A percentile compares a stretch with the other conserved stretches of the same genome.
phyloP scores from a whole-genome alignment of 1,140 invertebrate species.

The Uloborus diversus region DNA sequence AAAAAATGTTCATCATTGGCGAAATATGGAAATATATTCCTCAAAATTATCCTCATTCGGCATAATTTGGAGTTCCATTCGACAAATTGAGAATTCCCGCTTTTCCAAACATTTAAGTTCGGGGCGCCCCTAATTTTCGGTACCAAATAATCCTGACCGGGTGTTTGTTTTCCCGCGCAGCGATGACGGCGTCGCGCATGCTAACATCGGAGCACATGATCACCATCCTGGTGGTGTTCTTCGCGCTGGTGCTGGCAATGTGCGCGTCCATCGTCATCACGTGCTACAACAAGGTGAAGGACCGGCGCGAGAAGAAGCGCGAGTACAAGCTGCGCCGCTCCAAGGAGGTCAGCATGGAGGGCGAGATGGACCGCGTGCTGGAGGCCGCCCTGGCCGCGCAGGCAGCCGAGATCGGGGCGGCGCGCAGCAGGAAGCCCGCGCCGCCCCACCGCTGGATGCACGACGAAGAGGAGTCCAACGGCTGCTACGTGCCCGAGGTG shows the following conservation, averaged over 20 bases:
- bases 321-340: conserved; percentile 61
- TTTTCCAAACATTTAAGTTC: too few species aligned
- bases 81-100: too few species aligned
- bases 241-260: conserved; percentile 85
- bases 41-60: too few species aligned
- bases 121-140: too few species aligned
- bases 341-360: conserved; percentile 59
- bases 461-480: conserved; percentile 60
- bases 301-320: conserved; percentile 59
- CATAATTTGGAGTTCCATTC: too few species aligned
- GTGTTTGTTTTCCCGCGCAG: conserved; percentile 24
- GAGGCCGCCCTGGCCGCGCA: conserved; percentile 53
- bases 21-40: too few species aligned
- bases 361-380: conserved; percentile 42
- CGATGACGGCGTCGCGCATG: conserved; percentile 36
- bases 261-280: conserved; percentile 68
- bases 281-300: conserved; percentile 62
- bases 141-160: too few species aligned
- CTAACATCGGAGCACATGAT: conserved; percentile 76
- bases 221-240: conserved; percentile 89
- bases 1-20: too few species aligned
- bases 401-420: conserved; percentile 52
- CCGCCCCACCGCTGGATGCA: conserved; percentile 35
- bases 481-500: conserved; percentile 62
- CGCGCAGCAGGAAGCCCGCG: conserved; percentile 16